Evolutionary conservation across 2,113 vertebrate genomes (phyloP).

Genomic region (Prochilodus magdalenae): DNA sequence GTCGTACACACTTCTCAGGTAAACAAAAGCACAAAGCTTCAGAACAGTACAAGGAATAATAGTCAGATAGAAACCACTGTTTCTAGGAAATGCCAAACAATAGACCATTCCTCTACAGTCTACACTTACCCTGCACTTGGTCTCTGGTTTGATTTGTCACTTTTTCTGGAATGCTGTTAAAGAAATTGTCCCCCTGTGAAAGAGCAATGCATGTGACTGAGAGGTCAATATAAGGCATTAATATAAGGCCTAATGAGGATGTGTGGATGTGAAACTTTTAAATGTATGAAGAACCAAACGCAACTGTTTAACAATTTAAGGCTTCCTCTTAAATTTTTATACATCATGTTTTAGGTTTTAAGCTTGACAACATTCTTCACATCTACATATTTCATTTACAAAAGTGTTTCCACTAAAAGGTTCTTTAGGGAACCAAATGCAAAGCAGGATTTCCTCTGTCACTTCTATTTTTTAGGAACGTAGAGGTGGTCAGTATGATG

Average conservation of each 20-base stretch:
- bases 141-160: slow-evolving; percentile 72
- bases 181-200: slow-evolving; percentile 70
- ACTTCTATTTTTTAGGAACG: too few species aligned
- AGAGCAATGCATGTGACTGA: not conserved
- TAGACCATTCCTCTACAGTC: not conserved
- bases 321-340: too few species aligned
- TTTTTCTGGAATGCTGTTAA: slow-evolving; percentile 61
- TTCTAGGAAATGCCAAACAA: not conserved
- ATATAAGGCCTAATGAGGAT: too few species aligned
- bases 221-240: not conserved
- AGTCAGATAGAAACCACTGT: not conserved
- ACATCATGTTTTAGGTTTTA: too few species aligned
- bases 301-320: too few species aligned
- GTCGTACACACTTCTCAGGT: not conserved
- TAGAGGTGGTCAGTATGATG: not conserved
- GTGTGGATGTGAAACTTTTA: too few species aligned
- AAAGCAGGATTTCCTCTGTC: too few species aligned
- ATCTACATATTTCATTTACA: too few species aligned
- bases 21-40: not conserved
- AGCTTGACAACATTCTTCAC: too few species aligned
- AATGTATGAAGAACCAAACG: too few species aligned
- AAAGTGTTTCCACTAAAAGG: too few species aligned
- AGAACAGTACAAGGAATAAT: not conserved
- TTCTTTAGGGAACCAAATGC: too few species aligned
- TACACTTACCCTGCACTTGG: slow-evolving; percentile 76